These are phyloP conservation scores for Heliconius charithonia DNA, from an alignment of 2,888 invertebrate species.

Conservation along the genomic window DNA sequence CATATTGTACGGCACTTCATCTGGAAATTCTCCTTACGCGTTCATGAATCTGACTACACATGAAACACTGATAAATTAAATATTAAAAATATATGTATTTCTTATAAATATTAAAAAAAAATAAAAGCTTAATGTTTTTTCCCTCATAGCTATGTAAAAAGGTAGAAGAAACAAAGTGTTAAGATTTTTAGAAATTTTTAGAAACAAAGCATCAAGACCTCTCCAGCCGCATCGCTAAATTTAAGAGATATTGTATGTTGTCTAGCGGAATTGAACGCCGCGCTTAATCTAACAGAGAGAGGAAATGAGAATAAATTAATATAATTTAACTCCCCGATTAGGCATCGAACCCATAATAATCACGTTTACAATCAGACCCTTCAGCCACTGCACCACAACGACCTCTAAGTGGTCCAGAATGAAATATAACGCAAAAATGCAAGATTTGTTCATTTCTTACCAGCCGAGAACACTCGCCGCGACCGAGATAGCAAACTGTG, in stretches of 20 bases:
- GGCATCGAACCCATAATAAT: background rate
- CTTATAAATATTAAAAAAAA: background rate
- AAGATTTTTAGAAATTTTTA: too few relatives aligned
- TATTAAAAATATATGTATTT: background rate
- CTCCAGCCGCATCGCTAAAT: too few relatives aligned
- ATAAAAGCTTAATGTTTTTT: too few relatives aligned
- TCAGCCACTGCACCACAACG: background rate
- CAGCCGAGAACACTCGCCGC: constrained; percentile 10
- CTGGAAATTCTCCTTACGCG: background rate
- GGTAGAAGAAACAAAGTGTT: too few relatives aligned
- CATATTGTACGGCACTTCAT: background rate
- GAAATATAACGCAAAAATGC: constrained; percentile 9
- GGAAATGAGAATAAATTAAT: too few relatives aligned
- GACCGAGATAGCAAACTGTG: constrained; percentile 26
- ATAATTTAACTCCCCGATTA: too few relatives aligned
- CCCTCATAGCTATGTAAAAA: too few relatives aligned
- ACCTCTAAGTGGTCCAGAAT: background rate
- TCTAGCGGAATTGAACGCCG: too few relatives aligned
- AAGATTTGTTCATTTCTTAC: constrained; percentile 22
- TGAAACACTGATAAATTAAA: background rate
- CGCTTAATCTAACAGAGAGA: too few relatives aligned
- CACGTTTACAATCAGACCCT: background rate
- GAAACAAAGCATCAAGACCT: too few relatives aligned
- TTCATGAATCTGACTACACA: background rate
- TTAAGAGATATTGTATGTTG: too few relatives aligned